Evolutionary conservation across 35 echinoderm and acorn worm genomes (phyloP).

Genomic region (Acanthaster planci): DNA sequence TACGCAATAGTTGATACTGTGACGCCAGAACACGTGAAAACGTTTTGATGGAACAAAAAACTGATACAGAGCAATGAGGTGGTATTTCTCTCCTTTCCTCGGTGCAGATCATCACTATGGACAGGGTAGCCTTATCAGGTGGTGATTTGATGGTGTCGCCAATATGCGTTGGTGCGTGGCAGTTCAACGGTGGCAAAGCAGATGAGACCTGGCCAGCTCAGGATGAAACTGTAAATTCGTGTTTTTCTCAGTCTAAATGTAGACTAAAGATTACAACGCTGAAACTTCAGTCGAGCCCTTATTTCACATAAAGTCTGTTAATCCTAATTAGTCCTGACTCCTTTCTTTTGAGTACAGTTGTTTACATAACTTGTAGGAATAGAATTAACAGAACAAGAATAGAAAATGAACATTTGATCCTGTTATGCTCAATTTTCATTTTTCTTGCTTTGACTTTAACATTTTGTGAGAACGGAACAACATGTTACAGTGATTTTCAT

Average conservation of each 20-base stretch:
- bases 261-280: not conserved
- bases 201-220: slow-evolving; percentile 65
- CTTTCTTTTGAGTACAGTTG: no score
- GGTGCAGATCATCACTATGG: not conserved
- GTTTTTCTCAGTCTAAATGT: not conserved
- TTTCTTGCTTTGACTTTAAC: not conserved
- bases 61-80: no score
- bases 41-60: no score
- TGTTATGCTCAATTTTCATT: no score
- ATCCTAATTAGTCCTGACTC: no score
- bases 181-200: slow-evolving; percentile 59
- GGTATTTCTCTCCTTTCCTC: no score
- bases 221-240: slow-evolving; percentile 29
- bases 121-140: slow-evolving; percentile 8
- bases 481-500: not conserved
- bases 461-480: not conserved
- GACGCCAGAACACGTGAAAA: no score
- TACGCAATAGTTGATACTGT: no score
- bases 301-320: no score
- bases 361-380: no score
- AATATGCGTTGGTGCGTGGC: slow-evolving; percentile 57
- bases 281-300: not conserved
- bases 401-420: no score
- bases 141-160: slow-evolving; percentile 42
- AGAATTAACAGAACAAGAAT: no score